Evolutionary conservation across 2,888 invertebrate genomes (phyloP).

Genomic region (Cryptus armator): DNA sequence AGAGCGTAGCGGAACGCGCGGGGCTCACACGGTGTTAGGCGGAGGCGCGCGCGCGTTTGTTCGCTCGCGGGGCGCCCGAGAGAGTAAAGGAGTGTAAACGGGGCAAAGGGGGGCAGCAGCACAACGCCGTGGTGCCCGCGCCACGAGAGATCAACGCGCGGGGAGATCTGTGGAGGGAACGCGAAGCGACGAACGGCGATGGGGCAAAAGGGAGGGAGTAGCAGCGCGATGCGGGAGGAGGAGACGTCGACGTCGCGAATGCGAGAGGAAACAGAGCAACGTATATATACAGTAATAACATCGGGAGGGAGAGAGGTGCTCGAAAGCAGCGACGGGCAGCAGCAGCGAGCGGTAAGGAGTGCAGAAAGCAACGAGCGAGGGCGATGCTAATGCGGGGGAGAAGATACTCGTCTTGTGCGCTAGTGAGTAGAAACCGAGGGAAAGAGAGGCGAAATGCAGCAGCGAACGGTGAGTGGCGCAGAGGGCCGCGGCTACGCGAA

Average conservation of each 20-base stretch:
- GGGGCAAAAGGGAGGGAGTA: conserved; percentile 6
- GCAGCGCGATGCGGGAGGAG: conserved; percentile 62
- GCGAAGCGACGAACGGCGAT: conserved; percentile 61
- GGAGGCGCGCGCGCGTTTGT: conserved; percentile 67
- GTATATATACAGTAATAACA: neutral
- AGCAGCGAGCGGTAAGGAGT: conserved; percentile 58
- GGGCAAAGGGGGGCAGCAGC: conserved; percentile 49
- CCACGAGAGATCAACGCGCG: conserved; percentile 60
- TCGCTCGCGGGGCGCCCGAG: conserved; percentile 59
- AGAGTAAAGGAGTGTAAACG: conserved; percentile 63
- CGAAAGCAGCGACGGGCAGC: conserved; percentile 38
- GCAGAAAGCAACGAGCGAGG: conserved; percentile 57
- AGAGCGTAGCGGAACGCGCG: conserved; percentile 66
- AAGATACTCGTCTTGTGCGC: conserved; percentile 46
- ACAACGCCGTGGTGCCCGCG: conserved; percentile 9
- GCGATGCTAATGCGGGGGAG: conserved; percentile 70
- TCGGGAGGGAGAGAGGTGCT: conserved; percentile 29
- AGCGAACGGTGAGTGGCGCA: conserved; percentile 47
- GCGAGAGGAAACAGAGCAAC: conserved; percentile 31
- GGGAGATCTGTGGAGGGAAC: conserved; percentile 64
- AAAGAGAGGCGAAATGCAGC: conserved; percentile 44
- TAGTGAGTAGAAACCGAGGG: conserved; percentile 39
- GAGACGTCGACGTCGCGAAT: conserved; percentile 51
- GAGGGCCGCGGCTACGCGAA: conserved; percentile 18
- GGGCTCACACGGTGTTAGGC: conserved; percentile 60